These are phyloP conservation scores for Alcedo quadribrachys DNA, from an alignment of 2,797 vertebrate genomes.

Conservation along the genomic window DNA sequence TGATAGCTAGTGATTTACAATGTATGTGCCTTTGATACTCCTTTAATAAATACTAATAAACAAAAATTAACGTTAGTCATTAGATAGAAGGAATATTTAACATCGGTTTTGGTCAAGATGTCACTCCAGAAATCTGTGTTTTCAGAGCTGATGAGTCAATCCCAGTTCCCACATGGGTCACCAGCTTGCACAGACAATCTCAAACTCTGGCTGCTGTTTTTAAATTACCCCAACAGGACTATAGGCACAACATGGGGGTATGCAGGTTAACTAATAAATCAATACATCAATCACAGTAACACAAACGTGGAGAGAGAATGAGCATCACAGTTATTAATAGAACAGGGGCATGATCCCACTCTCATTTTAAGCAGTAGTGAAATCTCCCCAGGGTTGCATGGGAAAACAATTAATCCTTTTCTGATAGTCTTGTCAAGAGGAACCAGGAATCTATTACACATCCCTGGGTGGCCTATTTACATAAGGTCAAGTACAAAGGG, in stretches of 20 bases:
- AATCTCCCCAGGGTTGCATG: not conserved
- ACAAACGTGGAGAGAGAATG: not conserved
- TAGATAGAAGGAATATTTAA: not conserved
- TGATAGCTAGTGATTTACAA: not conserved
- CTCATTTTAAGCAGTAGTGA: not conserved
- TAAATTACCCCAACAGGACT: not conserved
- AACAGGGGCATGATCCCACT: not conserved
- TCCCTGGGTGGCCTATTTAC: slow-evolving; percentile 63
- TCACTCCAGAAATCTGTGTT: not conserved
- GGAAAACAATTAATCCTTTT: slow-evolving; percentile 53
- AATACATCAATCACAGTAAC: not conserved
- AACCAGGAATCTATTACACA: slow-evolving; percentile 29
- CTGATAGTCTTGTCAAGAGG: slow-evolving; percentile 46
- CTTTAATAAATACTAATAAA: not conserved
- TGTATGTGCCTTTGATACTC: not conserved
- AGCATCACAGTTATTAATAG: not conserved
- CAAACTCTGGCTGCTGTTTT: not conserved
- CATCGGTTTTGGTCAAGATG: not conserved
- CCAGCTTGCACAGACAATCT: not conserved
- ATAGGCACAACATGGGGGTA: not conserved
- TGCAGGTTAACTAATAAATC: not conserved
- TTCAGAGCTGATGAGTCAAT: not conserved
- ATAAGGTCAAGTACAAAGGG: slow-evolving; percentile 55
- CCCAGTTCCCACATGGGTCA: not conserved
- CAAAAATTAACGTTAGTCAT: not conserved